Evolutionary conservation across 2,888 invertebrate genomes (phyloP), one percentile per base, ranked within the genome.

Genomic region (Malthinus flaveolus): DNA sequence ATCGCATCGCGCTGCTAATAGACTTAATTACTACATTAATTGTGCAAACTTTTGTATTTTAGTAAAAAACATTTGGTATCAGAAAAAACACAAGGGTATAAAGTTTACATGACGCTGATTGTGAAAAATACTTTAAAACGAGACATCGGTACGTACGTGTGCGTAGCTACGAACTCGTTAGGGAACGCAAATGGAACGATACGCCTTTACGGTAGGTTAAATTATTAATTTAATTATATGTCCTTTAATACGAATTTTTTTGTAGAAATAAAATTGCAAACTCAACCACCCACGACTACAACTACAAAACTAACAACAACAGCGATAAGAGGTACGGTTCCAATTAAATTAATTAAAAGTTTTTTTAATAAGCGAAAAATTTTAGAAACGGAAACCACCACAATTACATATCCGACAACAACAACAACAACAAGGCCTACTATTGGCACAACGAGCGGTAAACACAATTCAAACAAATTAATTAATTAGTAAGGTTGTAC

Each of bases 121-220:
- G 82, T 85, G 67, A 79, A 80, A 71, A 79, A 81, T 70, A 83
- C 84, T 68, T 75, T 75, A 56, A 72, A 68, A 59, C 72, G 75
- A 34, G 84, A 85, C 69, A 79, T 82, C 59, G 83, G 84, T 36
- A 79, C 81, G 34, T 84, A 84, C 73, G 82, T 80, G 68, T 85
- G 85, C 71, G 84, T 88, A 56, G 86, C 88, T 59, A 87, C 87
- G 56, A 89, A 89, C 76, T 88, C 87, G 0, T 79, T 89, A 36
- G 89, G 89, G 50, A 86, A 84, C 70, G 87, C 87, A 13, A 88
- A 89, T 70, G 87, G 87, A 32, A 86, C 86, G 1, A 81, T 89
- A 56, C 80, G 88, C 66, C 80, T 89, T 36, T 88, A 88, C 70
- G 81, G 83, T 84, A 69, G 80, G 81, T 66, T n/a, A 15, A 4